Evolutionary conservation across 2,888 invertebrate genomes (phyloP), one percentile per base, ranked within the genome.

Genomic region (Drosophila kanekoi): DNA sequence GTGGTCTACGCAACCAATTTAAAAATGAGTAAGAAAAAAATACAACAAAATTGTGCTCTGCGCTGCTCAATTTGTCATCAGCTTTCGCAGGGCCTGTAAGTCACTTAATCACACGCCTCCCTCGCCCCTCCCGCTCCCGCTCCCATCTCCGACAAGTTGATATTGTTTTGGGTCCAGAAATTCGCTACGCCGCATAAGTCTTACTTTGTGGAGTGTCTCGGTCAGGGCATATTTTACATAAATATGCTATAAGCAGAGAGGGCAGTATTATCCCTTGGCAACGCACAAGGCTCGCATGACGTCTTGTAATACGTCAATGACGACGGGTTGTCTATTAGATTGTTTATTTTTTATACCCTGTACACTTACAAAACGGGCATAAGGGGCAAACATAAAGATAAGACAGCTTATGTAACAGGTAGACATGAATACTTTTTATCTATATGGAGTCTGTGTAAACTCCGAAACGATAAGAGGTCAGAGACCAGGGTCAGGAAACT

Each of bases 251-350:
- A 65, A 23, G 57, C 48, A 47, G 45, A 33, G 8, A 57, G 58
- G 35, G 52, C 20, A 58, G 70, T 65, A 75, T 75, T 85, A 79
- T 81, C 84, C 84, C 78, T 81, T 71, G 72, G 69, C 47, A 80
- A 71, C 64, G 60, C 59, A 51, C 72, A 56, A 69, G 83, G 81
- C 79, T 90, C 81, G 91, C 91, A 91, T 91, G 91, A 89, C 89
- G 86, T 89, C 82, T 77, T 89, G 91, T 89, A 90, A 92, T 91
- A 91, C 91, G 90, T 91, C 91, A 91, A 89, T 89, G 89, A 82
- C 91, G 81, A 88, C 92, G 90, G 91, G 91, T 89, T 87, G 91
- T 90, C 91, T 87, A 88, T 87, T 86, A 83, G 87, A 87, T 89
- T 87, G 78, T 87, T 86, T 90, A 79, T 86, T 77, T 76, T 61